Conservation (phyloP, 2,888 invertebrate genomes). For the Ophion slaviceki region DNA sequence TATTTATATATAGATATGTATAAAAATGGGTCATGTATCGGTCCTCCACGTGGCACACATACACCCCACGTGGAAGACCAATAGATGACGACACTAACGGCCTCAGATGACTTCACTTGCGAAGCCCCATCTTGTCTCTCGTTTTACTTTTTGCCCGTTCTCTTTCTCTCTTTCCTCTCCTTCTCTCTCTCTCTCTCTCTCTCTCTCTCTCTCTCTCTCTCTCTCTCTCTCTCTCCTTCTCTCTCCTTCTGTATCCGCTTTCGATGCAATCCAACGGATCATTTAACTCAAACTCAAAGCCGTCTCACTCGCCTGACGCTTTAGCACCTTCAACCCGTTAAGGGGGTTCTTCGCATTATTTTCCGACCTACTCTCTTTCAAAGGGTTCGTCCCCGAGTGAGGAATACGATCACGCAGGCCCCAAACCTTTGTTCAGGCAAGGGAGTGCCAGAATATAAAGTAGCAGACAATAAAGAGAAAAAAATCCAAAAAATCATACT, state of each 20-base stretch:
- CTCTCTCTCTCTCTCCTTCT: too few species aligned
- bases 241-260: constrained; percentile 29
- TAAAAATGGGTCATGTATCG: constrained; percentile 69
- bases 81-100: constrained; percentile 77
- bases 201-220: too few species aligned
- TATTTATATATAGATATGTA: neutral
- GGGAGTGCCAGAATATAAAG: neutral
- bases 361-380: constrained; percentile 31
- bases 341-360: constrained; percentile 37
- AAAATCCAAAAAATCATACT: neutral
- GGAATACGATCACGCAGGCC: neutral
- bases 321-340: constrained; percentile 23
- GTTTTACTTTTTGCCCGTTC: neutral
- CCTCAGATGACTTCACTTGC: constrained; percentile 80
- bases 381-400: neutral
- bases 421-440: neutral
- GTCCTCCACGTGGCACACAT: constrained; percentile 68
- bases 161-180: neutral
- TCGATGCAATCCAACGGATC: constrained; percentile 54
- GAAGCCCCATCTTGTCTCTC: constrained; percentile 72
- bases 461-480: neutral
- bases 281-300: constrained; percentile 61
- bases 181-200: too few species aligned
- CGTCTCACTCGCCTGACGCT: constrained; percentile 12
- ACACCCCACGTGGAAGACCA: constrained; percentile 71